Evolutionary conservation across 2,797 vertebrate genomes (phyloP), one percentile per base, ranked within the genome.

Genomic region (Tapirus indicus): DNA sequence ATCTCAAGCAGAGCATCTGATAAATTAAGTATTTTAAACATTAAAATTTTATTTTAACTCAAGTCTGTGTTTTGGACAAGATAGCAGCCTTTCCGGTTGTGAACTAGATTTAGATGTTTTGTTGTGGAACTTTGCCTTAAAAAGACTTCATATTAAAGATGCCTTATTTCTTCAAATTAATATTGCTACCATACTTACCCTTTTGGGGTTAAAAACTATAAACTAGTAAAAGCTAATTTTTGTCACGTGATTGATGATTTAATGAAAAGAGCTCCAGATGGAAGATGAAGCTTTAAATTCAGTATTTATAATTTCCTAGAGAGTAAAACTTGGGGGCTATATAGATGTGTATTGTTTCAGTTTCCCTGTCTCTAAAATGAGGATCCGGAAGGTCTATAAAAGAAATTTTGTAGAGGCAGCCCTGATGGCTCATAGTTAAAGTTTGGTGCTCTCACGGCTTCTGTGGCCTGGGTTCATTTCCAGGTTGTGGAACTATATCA

Each of bases 21-120:
- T 95, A 71, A 32, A 60, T 88, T 91, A 8, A 72, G 27, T 78
- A 32, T 92, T 95, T 87, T 83, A 97, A 92, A 87, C 14, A 52
- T 68, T 93, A 54, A 74, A 41, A 29, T 72, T 75, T 93, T 95
- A 32, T 58, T 92, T 92, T 58, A 84, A 35, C 32, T 58, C 2
- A 1, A 52, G 17, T 68, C 6, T 9, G 5, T 66, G 60, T 77
- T 91, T 90, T 91, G 35, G 44, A 62, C 11, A 71, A 29, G 14
- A 58, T 52, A 83, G 27, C 21, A 60, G 27, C 58, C 23, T 92
- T 89, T 62, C n/a, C 38, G 47, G 4, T 79, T 84, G 52, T 89
- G 41, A 87, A 69, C 44, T 82, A 29, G 64, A 71, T 95, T 75
- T 95, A 78, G 68, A 38, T 75, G 1, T 87, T 87, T 87, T 69